Conservation (phyloP, 2,113 vertebrate species). For the Pelecanus crispus region DNA sequence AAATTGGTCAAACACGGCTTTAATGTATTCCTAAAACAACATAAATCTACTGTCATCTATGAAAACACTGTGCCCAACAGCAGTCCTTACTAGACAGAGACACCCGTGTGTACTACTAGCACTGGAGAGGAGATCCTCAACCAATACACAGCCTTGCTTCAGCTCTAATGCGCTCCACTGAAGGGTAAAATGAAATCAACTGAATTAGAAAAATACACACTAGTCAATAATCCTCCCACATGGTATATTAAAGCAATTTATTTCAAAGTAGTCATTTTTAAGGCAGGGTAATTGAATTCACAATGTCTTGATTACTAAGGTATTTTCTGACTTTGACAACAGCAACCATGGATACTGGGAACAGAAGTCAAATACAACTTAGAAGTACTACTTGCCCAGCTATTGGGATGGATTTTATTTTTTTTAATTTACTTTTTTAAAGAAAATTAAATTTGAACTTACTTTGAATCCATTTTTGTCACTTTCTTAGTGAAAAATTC, state of each 20-base stretch:
- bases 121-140: not conserved
- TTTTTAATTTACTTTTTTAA: not conserved
- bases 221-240: not conserved
- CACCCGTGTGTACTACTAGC: not conserved
- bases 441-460: conserved; percentile 29
- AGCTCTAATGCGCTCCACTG: not conserved
- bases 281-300: not conserved
- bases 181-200: not conserved
- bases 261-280: not conserved
- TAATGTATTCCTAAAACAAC: not conserved
- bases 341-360: not conserved
- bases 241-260: not conserved
- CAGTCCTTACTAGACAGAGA: not conserved
- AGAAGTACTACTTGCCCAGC: not conserved
- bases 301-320: not conserved
- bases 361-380: not conserved
- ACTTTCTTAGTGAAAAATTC: conserved; percentile 98
- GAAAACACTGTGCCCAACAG: not conserved
- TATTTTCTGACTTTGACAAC: not conserved
- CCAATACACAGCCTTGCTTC: not conserved
- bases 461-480: conserved; percentile 88
- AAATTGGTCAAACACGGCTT: not conserved
- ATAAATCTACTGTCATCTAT: not conserved
- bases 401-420: not conserved
- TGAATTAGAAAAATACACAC: not conserved